A percentile compares a stretch with the other conserved stretches of the same genome.
Conservation (phyloP, 2,797 vertebrate genomes). For the Labroides dimidiatus region DNA sequence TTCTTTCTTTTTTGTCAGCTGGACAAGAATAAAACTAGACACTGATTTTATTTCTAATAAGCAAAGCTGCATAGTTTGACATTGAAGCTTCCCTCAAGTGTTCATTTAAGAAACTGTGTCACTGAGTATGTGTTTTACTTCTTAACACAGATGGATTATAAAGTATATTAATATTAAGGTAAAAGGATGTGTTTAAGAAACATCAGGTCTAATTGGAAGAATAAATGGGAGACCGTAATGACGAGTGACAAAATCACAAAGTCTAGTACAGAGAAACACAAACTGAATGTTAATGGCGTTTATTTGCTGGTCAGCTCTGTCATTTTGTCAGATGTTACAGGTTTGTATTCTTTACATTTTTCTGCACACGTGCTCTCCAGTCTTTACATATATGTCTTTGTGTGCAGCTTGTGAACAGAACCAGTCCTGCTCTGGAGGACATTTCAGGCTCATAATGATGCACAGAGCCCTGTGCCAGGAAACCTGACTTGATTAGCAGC, state of each 20-base stretch:
- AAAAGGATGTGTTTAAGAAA: no score
- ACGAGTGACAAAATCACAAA: no score
- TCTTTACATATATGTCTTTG: constrained; percentile 12
- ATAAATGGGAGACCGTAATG: not conserved
- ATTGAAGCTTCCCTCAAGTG: no score
- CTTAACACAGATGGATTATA: no score
- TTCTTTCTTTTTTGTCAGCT: no score
- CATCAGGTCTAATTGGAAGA: not conserved
- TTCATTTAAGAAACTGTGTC: no score
- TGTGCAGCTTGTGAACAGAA: constrained; percentile 37
- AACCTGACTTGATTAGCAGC: constrained; percentile 81
- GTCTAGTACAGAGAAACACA: not conserved
- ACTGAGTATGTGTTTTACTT: no score
- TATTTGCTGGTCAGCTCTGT: not conserved
- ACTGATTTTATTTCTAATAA: no score
- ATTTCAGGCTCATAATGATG: constrained; percentile 60
- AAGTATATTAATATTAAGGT: no score
- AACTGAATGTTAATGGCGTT: not conserved
- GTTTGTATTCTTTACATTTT: constrained; percentile 3
- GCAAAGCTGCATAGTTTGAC: no score
- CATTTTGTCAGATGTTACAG: not conserved
- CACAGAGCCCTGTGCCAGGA: constrained; percentile 70
- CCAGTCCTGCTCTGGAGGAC: constrained; percentile 41
- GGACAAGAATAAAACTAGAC: no score
- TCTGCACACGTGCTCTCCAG: not conserved